Percentiles rank a stretch among this genome's conserved stretches.
phyloP scores from a whole-genome alignment of 1,140 invertebrate species.

The Mactra quadrangularis region DNA sequence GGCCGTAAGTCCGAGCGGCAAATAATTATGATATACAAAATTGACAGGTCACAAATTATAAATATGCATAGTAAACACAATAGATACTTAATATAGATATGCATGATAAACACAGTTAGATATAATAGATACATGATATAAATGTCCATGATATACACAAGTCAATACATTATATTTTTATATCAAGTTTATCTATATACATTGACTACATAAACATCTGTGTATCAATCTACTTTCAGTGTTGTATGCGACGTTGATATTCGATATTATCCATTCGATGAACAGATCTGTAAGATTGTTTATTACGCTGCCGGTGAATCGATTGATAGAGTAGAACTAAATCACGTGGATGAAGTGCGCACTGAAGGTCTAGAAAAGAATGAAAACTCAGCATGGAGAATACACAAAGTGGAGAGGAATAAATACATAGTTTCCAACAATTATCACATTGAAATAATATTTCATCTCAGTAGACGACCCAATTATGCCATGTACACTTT shows the following conservation, averaged over 20 bases:
- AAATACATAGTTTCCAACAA: neutral
- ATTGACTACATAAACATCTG: no score
- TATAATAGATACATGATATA: no score
- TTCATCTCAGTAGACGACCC: constrained; percentile 11
- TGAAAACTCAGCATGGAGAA: constrained; percentile 21
- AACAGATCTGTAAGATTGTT: constrained; percentile 7
- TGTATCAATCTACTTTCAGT: constrained; percentile 8
- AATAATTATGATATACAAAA: no score
- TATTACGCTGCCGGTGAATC: constrained; percentile 22
- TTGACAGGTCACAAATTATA: no score
- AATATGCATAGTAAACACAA: no score
- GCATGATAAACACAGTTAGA: no score
- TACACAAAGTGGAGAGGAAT: neutral
- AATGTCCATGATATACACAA: no score
- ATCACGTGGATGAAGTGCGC: neutral
- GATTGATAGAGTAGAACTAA: neutral
- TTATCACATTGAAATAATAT: constrained; percentile 7
- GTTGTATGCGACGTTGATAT: constrained; percentile 32
- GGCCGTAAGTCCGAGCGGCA: no score
- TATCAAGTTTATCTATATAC: no score
- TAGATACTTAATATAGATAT: no score
- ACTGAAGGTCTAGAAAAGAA: neutral
- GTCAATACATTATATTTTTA: no score
- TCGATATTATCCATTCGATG: constrained; percentile 36
- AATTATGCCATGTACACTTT: constrained; percentile 20